A percentile compares a stretch with the other conserved stretches of the same genome.
Evolutionary conservation across 2,888 invertebrate genomes (phyloP).

Genomic region (Leptodirus hochenwartii): DNA sequence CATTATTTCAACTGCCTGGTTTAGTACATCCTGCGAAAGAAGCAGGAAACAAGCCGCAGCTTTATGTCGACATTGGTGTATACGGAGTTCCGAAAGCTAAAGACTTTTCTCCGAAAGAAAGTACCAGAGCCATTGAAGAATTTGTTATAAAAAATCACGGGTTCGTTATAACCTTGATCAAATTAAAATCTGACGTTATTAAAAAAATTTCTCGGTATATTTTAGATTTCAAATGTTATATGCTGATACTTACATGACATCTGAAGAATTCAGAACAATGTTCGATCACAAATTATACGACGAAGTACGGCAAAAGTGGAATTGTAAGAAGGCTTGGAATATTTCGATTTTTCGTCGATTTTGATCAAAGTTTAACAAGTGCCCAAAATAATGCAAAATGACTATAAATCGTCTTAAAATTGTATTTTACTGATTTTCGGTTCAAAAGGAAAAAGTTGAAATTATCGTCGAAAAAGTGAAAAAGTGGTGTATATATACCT

Average conservation of each 20-base stretch:
- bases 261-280: constrained; percentile 59
- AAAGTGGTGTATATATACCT: no score
- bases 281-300: constrained; percentile 65
- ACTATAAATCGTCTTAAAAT: no score
- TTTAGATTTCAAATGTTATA: constrained; percentile 66
- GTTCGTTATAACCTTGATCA: constrained; percentile 18
- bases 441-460: no score
- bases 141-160: constrained; percentile 49
- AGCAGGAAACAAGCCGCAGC: constrained; percentile 22
- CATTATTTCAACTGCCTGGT: constrained; percentile 47
- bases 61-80: constrained; percentile 67
- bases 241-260: constrained; percentile 59
- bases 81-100: constrained; percentile 55
- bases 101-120: constrained; percentile 39
- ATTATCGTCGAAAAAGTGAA: no score
- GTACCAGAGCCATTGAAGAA: constrained; percentile 48
- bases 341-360: no score
- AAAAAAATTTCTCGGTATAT: constrained; percentile 5
- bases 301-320: constrained; percentile 34
- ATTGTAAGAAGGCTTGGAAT: constrained; percentile 54
- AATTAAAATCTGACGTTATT: constrained; percentile 4
- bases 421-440: no score
- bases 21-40: constrained; percentile 38
- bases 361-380: no score
- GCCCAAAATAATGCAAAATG: no score